These are phyloP conservation scores for Mormyrops boulengeri DNA, from an alignment of 2,797 vertebrate species.

Conservation along the genomic window DNA sequence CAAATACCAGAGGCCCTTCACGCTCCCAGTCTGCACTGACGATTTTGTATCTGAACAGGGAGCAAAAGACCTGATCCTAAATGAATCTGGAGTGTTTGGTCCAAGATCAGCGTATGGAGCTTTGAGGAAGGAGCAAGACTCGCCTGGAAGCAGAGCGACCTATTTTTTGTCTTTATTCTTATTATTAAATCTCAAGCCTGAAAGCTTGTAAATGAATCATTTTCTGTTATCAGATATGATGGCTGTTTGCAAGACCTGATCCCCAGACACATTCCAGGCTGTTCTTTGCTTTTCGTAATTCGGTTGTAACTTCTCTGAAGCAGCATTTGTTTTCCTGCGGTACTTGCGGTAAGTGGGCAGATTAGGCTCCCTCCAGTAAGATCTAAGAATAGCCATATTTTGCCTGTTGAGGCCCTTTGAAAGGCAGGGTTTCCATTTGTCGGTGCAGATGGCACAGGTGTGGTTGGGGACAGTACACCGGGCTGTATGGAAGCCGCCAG, in stretches of 20 bases:
- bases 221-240: not conserved
- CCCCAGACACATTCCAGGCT: not conserved
- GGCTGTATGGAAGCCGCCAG: constrained; percentile 31
- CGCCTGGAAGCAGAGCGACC: constrained; percentile 27
- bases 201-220: not conserved
- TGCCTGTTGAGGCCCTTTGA: not conserved
- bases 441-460: constrained; percentile 30
- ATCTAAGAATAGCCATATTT: not conserved
- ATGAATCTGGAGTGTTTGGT: constrained; percentile 41
- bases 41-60: not conserved
- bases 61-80: constrained; percentile 33
- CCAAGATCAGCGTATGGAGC: constrained; percentile 31
- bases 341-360: not conserved
- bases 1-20: not conserved
- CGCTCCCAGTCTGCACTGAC: not conserved
- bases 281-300: not conserved
- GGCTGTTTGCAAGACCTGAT: not conserved
- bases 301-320: not conserved
- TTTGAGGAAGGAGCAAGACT: constrained; percentile 26
- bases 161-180: not conserved
- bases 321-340: not conserved
- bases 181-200: not conserved
- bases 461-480: constrained; percentile 37
- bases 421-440: constrained; percentile 23
- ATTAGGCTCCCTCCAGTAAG: not conserved